Evolutionary conservation across 2,797 vertebrate species (phyloP).

Genomic region (Leptodactylus fallax): DNA sequence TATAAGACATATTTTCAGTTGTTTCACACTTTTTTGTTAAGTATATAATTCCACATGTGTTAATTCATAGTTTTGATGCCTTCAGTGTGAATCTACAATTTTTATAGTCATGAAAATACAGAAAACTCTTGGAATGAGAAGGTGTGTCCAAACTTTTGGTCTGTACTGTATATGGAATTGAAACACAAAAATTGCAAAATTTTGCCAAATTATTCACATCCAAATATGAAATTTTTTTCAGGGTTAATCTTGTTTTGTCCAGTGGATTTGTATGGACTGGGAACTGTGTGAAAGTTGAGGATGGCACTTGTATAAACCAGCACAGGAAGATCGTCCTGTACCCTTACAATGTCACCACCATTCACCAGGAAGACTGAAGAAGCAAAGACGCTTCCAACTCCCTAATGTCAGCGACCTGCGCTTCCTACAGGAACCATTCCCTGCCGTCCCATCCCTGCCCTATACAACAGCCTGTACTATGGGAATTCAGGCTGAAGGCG

Average conservation of each 20-base stretch:
- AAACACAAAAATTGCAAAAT: too few relatives aligned
- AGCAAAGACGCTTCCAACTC: slow-evolving; percentile 11
- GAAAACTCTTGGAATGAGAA: too few relatives aligned
- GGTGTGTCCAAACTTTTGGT: too few relatives aligned
- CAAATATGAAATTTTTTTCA: neutral
- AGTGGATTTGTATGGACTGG: neutral
- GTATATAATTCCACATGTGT: too few relatives aligned
- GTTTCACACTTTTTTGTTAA: too few relatives aligned
- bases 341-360: slow-evolving; percentile 7
- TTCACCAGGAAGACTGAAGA: neutral
- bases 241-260: neutral
- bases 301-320: slow-evolving; percentile 20
- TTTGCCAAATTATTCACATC: too few relatives aligned
- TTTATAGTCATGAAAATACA: too few relatives aligned
- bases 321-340: slow-evolving; percentile 31
- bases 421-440: slow-evolving; percentile 60
- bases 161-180: too few relatives aligned
- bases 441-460: slow-evolving; percentile 12
- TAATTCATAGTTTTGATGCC: too few relatives aligned
- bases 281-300: slow-evolving; percentile 9
- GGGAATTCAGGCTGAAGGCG: slow-evolving; percentile 12
- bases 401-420: slow-evolving; percentile 56
- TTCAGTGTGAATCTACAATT: too few relatives aligned
- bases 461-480: slow-evolving; percentile 8
- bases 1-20: too few relatives aligned